Evolutionary conservation across 92 coral and sea anemone genomes (phyloP).

Genomic region (Siderastrea siderea): DNA sequence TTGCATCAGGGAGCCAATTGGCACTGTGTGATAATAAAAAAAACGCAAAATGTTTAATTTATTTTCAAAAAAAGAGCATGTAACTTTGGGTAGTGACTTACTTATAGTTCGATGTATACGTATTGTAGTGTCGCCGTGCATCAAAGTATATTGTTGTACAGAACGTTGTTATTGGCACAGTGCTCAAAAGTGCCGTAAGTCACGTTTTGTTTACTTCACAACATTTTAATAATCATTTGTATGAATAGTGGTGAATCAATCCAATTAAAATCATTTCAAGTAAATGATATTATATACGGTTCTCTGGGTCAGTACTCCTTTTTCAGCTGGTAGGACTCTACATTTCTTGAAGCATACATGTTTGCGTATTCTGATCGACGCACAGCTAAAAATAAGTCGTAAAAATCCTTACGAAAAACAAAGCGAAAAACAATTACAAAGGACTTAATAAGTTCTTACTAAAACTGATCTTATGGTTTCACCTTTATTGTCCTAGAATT

Average conservation of each 20-base stretch:
- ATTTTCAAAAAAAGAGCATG: constrained; percentile 7
- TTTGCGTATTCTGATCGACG: neutral
- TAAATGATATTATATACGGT: neutral
- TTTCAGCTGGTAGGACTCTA: neutral
- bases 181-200: constrained; percentile 24
- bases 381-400: constrained; percentile 38
- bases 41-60: constrained; percentile 6
- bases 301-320: neutral
- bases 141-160: neutral
- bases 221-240: constrained; percentile 22
- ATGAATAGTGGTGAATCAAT: constrained; percentile 32
- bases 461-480: constrained; percentile 28
- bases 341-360: neutral
- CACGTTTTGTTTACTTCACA: constrained; percentile 53
- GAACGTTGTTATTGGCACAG: constrained; percentile 17
- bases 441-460: constrained; percentile 31
- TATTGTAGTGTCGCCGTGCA: neutral
- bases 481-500: constrained; percentile 34
- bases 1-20: neutral
- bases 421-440: constrained; percentile 24
- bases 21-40: neutral
- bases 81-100: neutral
- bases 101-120: neutral
- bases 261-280: constrained; percentile 29
- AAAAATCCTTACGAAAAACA: constrained; percentile 13